Conservation (phyloP, 2,797 vertebrate species). For the Paedocypris micromegethes region DNA sequence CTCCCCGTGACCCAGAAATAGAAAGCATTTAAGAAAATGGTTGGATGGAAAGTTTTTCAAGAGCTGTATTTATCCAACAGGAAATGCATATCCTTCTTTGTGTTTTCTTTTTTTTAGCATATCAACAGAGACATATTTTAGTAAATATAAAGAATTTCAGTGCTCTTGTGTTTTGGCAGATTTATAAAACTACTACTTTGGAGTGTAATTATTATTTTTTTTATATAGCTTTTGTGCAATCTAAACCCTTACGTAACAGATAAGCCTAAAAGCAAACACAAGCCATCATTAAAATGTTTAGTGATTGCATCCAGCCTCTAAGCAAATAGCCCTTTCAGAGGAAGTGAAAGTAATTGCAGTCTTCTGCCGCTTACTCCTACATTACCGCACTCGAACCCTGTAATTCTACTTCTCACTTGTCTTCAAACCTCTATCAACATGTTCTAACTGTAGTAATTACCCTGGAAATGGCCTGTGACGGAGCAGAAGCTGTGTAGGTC, state of each 20-base stretch:
- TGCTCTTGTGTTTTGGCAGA: too few species aligned
- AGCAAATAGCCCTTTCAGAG: constrained; percentile 65
- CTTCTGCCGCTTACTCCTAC: constrained; percentile 71
- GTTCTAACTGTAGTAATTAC: constrained; percentile 78
- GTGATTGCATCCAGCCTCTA: constrained; percentile 65
- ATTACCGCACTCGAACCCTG: constrained; percentile 71
- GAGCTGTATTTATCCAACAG: too few species aligned
- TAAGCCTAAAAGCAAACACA: constrained; percentile 46
- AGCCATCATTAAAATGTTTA: constrained; percentile 67
- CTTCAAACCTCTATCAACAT: constrained; percentile 68
- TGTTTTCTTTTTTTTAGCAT: too few species aligned
- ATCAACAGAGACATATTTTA: too few species aligned
- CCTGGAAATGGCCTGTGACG: constrained; percentile 68
- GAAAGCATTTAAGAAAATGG: too few species aligned
- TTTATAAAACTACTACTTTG: too few species aligned
- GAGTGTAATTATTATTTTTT: too few species aligned
- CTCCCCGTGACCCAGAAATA: too few species aligned
- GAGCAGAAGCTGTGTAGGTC: constrained; percentile 58
- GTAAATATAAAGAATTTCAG: too few species aligned
- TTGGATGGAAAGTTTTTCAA: too few species aligned
- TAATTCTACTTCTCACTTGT: constrained; percentile 75
- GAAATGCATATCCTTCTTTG: too few species aligned
- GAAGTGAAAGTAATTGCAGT: constrained; percentile 77
- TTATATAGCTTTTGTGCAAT: background rate
- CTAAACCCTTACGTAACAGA: constrained; percentile 12